Base-by-base conservation (phyloP, 2,888 invertebrate species). In the Heliconius cydno region DNA sequence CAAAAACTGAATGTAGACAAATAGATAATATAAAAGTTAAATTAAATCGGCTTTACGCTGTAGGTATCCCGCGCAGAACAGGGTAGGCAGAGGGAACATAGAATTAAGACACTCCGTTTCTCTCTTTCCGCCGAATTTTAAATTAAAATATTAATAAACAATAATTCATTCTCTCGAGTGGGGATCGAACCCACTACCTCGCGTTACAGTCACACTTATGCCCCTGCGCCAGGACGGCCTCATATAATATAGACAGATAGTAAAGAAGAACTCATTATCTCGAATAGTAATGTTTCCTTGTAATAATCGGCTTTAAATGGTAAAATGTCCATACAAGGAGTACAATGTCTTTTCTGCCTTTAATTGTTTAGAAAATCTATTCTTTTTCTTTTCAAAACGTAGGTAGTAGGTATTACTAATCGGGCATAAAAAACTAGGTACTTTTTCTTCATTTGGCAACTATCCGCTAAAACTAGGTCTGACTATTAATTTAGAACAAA, bases 401-500 rank as follows among this genome's bases (percentile, higher is more conserved):
- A 10, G n/a, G 3, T n/a, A 60, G n/a, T 12, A 30, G 12, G 28
- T 74, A 41, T 65, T 65, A 46, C 28, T 22, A 30, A 66, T 46
- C 46, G 41, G 28, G 28, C 28, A 22, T 19, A 9, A 52, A 15
- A 13, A 12, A 22, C 30, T 25, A 3, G 15, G 28, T 38, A 63
- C 25, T 34, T 60, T 22, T 52, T 52, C 22, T 22, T 60, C n/a
- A 60, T 60, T n/a, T n/a, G 12, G n/a, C 3, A n/a, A 10, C 12
- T 60, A 12, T 60, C 3, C 13, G 19, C 30, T 28, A 77, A 65
- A 71, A 77, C 46, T 80, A 63, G 77, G 34, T 41, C 73, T 52
- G 30, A 22, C 72, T 76, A 41, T 74, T 70, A 60, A 76, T 63
- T 65, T 41, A 66, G 63, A 72, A 80, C 80, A 80, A 75, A 74